phyloP scores from a whole-genome alignment of 1,140 invertebrate genomes.

The Pectinophora gossypiella region DNA sequence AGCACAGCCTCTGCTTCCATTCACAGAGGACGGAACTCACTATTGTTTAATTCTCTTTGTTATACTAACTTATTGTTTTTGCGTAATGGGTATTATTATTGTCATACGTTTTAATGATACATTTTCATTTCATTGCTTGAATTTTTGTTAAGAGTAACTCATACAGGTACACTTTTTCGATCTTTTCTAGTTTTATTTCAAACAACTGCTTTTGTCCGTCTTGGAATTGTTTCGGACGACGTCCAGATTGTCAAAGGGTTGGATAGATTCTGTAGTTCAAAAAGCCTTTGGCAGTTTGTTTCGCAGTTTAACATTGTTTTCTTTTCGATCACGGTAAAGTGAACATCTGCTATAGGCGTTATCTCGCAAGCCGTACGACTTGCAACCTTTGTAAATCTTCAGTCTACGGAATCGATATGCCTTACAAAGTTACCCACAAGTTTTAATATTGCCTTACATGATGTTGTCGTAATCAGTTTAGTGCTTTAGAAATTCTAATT shows the following conservation, averaged over 20 bases:
- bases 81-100: not conserved
- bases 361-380: constrained; percentile 33
- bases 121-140: too few species aligned
- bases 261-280: constrained; percentile 30
- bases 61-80: not conserved
- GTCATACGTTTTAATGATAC: too few species aligned
- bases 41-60: constrained; percentile 1
- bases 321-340: constrained; percentile 49
- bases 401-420: too few species aligned
- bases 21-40: not conserved
- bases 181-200: not conserved
- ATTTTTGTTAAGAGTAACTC: too few species aligned
- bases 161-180: too few species aligned
- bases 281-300: constrained; percentile 51
- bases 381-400: constrained; percentile 37
- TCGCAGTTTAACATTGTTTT: constrained; percentile 65
- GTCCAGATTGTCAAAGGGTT: constrained; percentile 2
- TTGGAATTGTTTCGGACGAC: not conserved
- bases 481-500: too few species aligned
- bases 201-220: too few species aligned
- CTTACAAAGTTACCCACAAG: too few species aligned
- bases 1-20: not conserved
- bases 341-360: constrained; percentile 44
- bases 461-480: too few species aligned
- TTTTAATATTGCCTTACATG: too few species aligned